Evolutionary conservation across 2,888 invertebrate genomes (phyloP).

Genomic region (Stenolophus ochropezus): DNA sequence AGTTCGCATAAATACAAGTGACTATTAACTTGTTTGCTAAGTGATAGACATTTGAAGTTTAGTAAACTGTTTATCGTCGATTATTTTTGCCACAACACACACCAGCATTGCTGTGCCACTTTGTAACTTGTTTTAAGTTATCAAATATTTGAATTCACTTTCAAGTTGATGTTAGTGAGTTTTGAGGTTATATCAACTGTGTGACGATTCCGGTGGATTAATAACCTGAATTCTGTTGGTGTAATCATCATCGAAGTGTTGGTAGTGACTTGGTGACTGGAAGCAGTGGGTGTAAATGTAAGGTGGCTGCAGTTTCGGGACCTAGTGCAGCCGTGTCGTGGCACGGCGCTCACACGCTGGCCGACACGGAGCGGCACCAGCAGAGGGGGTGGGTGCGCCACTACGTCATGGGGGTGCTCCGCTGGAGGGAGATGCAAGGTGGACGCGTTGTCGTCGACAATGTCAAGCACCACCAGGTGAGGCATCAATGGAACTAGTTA

Average conservation of each 20-base stretch:
- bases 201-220: too few species aligned
- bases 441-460: conserved; percentile 64
- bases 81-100: too few species aligned
- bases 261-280: too few species aligned
- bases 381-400: conserved; percentile 84
- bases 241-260: too few species aligned
- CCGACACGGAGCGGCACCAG: conserved; percentile 71
- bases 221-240: too few species aligned
- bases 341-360: conserved; percentile 69
- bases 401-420: conserved; percentile 87
- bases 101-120: too few species aligned
- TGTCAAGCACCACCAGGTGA: conserved; percentile 38
- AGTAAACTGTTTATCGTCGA: background rate
- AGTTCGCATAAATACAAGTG: background rate
- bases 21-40: background rate
- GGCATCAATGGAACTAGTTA: too few species aligned
- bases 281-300: conserved; percentile 39
- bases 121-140: too few species aligned
- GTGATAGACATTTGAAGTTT: background rate
- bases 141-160: too few species aligned
- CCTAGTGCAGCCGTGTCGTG: conserved; percentile 20
- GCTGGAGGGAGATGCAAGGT: conserved; percentile 86
- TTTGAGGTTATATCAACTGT: background rate
- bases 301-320: conserved; percentile 31
- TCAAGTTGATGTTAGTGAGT: too few species aligned